Conservation (phyloP, 2,113 vertebrate genomes). For the Nannobrachium achirus region DNA sequence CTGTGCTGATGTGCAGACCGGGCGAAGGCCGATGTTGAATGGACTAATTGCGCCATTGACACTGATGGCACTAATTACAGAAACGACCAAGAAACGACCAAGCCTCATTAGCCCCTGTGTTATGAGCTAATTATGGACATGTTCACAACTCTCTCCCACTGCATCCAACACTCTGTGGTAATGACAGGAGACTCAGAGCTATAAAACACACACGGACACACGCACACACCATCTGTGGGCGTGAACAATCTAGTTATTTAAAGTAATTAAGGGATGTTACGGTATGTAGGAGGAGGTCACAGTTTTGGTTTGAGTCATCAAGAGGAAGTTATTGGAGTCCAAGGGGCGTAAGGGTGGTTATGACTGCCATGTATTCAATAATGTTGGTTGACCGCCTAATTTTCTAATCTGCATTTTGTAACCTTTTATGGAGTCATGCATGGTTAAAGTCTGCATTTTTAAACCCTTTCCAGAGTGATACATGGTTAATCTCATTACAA, state of each 20-base stretch:
- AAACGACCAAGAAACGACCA: too few relatives aligned
- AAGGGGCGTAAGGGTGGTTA: not conserved
- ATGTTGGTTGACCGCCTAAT: not conserved
- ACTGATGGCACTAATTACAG: constrained; percentile 37
- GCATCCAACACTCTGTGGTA: not conserved
- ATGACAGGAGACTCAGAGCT: constrained; percentile 16
- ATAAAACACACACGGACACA: constrained; percentile 5
- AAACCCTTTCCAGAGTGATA: not conserved
- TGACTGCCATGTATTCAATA: not conserved
- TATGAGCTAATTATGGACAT: constrained; percentile 34
- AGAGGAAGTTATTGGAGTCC: not conserved
- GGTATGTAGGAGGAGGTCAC: not conserved
- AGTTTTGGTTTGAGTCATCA: constrained; percentile 1
- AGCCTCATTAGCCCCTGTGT: constrained; percentile 34
- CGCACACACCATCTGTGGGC: not conserved
- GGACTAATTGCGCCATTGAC: constrained; percentile 17
- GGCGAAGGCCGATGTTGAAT: constrained; percentile 10
- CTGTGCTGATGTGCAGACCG: constrained; percentile 9
- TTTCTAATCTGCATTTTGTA: not conserved
- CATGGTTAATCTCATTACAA: not conserved
- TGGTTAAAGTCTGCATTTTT: not conserved
- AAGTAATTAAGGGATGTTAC: not conserved
- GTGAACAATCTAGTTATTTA: not conserved
- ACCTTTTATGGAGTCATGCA: not conserved
- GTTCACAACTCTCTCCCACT: constrained; percentile 36